Conservation (phyloP, 2,888 invertebrate species). For the Sabatieria punctata region DNA sequence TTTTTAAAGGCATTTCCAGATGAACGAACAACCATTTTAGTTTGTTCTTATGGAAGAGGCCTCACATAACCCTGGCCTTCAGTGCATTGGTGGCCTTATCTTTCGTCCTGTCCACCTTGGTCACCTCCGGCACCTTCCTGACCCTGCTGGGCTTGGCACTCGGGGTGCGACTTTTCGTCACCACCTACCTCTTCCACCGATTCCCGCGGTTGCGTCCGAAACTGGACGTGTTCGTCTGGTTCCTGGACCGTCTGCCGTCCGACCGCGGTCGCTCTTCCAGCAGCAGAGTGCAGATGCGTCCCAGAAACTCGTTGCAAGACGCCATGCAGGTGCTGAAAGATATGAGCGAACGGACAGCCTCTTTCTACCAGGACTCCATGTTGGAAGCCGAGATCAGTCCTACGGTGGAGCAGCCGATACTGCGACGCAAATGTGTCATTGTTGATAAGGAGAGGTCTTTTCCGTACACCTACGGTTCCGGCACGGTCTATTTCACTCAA, state of each 20-base stretch:
- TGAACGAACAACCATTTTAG: too few relatives aligned
- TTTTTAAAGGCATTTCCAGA: too few relatives aligned
- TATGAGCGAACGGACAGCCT: too few relatives aligned
- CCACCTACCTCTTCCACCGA: conserved; percentile 36
- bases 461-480: conserved; percentile 18
- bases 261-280: conserved; percentile 2
- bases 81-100: conserved; percentile 25
- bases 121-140: conserved; percentile 27
- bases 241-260: conserved; percentile 13
- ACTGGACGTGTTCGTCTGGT: conserved; percentile 24
- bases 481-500: conserved; percentile 18
- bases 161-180: conserved; percentile 37
- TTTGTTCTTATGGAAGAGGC: conserved; percentile 34
- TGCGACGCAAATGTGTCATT: conserved; percentile 18
- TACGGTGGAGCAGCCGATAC: not conserved
- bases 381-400: too few relatives aligned
- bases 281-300: conserved; percentile 2
- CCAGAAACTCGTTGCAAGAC: too few relatives aligned
- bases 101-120: conserved; percentile 26
- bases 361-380: too few relatives aligned
- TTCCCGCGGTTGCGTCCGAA: conserved; percentile 37
- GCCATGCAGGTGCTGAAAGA: too few relatives aligned
- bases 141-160: conserved; percentile 26
- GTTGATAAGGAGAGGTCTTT: conserved; percentile 20
- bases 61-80: conserved; percentile 28